phyloP scores from a whole-genome alignment of 2,888 invertebrate genomes.

The Fragum fragum region DNA sequence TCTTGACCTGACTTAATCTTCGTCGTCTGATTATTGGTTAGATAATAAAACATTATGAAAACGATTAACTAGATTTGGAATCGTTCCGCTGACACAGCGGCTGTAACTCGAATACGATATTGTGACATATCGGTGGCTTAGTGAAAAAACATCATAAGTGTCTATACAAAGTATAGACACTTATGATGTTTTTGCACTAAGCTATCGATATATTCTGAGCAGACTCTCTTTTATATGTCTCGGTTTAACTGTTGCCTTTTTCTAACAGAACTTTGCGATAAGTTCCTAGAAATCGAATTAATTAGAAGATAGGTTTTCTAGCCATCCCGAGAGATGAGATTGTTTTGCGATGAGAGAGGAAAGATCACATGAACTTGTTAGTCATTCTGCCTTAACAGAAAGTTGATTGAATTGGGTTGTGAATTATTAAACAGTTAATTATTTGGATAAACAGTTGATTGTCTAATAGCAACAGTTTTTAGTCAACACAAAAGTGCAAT shows the following conservation, averaged over 20 bases:
- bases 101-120: too few species aligned
- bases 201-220: too few species aligned
- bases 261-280: conserved; percentile 25
- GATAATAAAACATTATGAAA: too few species aligned
- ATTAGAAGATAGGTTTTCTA: conserved; percentile 30
- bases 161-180: too few species aligned
- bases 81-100: too few species aligned
- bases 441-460: conserved; percentile 27
- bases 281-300: conserved; percentile 21
- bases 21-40: too few species aligned
- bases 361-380: conserved; percentile 20
- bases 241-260: background rate
- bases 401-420: conserved; percentile 14
- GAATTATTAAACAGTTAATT: conserved; percentile 27
- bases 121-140: too few species aligned
- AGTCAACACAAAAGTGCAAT: conserved; percentile 24
- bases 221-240: background rate
- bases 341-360: background rate
- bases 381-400: conserved; percentile 21
- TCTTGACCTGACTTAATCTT: too few species aligned
- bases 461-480: conserved; percentile 25
- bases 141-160: too few species aligned
- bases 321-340: background rate
- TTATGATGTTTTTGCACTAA: too few species aligned
- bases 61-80: too few species aligned